Base-by-base conservation (phyloP, 2,113 vertebrate genomes). In the Choloepus hoffmanni region DNA sequence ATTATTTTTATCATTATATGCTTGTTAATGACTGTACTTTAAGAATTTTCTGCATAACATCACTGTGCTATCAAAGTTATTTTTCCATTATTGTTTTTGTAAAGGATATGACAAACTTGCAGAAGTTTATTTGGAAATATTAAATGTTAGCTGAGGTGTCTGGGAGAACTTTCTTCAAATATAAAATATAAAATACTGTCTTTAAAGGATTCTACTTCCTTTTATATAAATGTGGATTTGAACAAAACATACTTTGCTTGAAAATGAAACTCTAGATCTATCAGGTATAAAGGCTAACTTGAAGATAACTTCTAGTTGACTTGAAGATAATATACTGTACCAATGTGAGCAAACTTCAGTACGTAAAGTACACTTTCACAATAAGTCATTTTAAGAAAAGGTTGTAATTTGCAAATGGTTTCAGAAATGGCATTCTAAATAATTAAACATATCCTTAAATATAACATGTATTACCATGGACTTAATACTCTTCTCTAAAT, bases 111-210 rank as follows among this genome's bases (percentile, higher is more conserved):
- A 18, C 36, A 40, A 68, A 58, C 4, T 81, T 60, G 1, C 28
- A 48, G 18, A 91, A 5, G 68, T 88, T 92, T 92, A 72, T 81
- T 93, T 97, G 58, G 3, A 45, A 84, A 76, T 60, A 60, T n/a
- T 84, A 79, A 90, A 74, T 55, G 74, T 12, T 43, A 87, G 1
- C 26, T 81, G 23, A 90, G 33, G 63, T 86, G 16, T 87, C 23
- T 89, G 48, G n/a, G 58, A 83, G 63, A 1, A 33, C 67, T 92
- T 70, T 53, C n/a, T 85, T 90, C 79, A 87, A 93, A 21, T 33
- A 85, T 89, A 85, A 92, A 73, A 63, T 77, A 43, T 19, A 90
- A 87, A 53, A 4, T 91, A 53, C 21, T 72, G 77, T 92, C 30
- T 94, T 28, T 53, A 67, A 58, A 92, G 26, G 14, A 55, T 94